Base-by-base conservation (phyloP, 2,113 vertebrate species). In the Prolemur simus region DNA sequence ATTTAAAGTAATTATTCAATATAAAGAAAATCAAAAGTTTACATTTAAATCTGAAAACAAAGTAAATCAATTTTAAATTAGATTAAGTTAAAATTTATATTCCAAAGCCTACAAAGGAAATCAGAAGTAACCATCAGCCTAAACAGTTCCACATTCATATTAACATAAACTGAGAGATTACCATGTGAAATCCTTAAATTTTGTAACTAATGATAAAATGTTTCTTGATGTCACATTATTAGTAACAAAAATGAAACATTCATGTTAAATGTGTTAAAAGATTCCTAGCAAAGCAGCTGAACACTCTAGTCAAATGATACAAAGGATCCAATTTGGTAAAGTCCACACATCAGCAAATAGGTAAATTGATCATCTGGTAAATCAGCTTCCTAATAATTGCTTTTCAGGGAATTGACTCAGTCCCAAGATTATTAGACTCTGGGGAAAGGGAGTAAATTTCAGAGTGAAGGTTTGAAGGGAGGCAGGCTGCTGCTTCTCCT, bases 21-120 rank as follows among this genome's bases (percentile, higher is more conserved):
- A 82, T 29, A 60, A 49, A 94, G 63, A 89, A 94, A 84, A 58
- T 93, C 47, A 96, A 90, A 95, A 69, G 49, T 60, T 83, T 74
- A 54, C n/a, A 87, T 87, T 97, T 86, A 78, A 97, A 96, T 95
- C 77, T 81, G 17, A 94, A 97, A 92, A 66, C 74, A 93, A 92
- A 91, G 29, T 86, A 63, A 83, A 84, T 89, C 42, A 5, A 17
- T 49, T 95, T 91, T 84, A 81, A 69, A 64, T 29, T 76, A 95
- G 5, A 92, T 71, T 89, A 95, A 83, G 76, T 47, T 94, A 78
- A 81, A 94, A 90, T 96, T 83, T 82, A 56, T 80, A 86, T 74
- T 76, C 81, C 56, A 87, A 58, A 60, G 0, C 32, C 63, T 34
- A 39, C 42, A 71, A 94, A 93, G 77, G 86, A 96, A 95, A 87